These are phyloP conservation scores for Scartelaos histophorus DNA, from an alignment of 2,113 vertebrate genomes.

Conservation along the genomic window DNA sequence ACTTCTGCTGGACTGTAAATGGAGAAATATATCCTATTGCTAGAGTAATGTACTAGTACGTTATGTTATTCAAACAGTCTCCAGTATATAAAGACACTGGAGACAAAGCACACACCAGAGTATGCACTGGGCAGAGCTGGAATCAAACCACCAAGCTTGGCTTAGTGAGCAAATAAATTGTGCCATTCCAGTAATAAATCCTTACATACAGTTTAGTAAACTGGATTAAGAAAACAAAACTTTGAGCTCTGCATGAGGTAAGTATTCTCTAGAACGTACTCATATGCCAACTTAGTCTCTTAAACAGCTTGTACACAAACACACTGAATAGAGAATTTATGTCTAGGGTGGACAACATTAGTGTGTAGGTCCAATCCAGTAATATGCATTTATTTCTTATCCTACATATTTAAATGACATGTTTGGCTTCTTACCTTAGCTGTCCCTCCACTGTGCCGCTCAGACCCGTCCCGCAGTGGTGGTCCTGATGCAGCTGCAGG, in stretches of 20 bases:
- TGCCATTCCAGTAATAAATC: too few relatives aligned
- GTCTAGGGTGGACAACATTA: neutral
- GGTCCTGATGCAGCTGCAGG: neutral
- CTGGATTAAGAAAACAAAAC: too few relatives aligned
- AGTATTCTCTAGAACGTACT: too few relatives aligned
- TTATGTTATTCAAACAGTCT: neutral
- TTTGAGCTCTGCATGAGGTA: too few relatives aligned
- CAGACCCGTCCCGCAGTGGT: conserved; percentile 21
- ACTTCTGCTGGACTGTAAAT: too few relatives aligned
- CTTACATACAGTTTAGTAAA: too few relatives aligned
- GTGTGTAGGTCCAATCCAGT: neutral
- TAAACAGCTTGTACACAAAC: too few relatives aligned
- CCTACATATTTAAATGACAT: neutral
- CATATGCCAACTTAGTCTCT: too few relatives aligned
- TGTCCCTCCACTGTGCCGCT: neutral
- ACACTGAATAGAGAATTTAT: too few relatives aligned
- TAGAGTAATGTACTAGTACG: too few relatives aligned
- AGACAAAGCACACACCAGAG: neutral
- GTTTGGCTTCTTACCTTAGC: conserved; percentile 27
- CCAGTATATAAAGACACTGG: neutral
- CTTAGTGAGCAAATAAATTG: too few relatives aligned
- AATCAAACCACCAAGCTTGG: neutral
- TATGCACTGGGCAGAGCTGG: neutral
- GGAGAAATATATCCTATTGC: too few relatives aligned
- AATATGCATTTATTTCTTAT: neutral